Conservation (phyloP, 2,888 invertebrate genomes). For the Tetramorium bicarinatum region DNA sequence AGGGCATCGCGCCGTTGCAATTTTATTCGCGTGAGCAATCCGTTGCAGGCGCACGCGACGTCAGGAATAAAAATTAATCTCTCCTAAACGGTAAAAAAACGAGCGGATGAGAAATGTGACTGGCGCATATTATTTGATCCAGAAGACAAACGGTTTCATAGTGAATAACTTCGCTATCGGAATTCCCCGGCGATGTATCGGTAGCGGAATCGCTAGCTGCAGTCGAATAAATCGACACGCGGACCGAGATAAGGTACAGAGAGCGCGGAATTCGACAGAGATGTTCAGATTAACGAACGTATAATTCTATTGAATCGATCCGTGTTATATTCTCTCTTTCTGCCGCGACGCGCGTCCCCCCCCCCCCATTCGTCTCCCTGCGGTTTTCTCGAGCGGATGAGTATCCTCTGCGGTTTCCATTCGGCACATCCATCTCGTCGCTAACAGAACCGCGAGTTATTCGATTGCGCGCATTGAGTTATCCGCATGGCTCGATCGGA, state of each 20-base stretch:
- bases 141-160: not conserved
- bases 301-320: slow-evolving; percentile 61
- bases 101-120: not conserved
- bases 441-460: slow-evolving; percentile 49
- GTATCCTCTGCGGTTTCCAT: slow-evolving; percentile 53
- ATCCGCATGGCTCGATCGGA: slow-evolving; percentile 46
- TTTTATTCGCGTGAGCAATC: not conserved
- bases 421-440: slow-evolving; percentile 46
- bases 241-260: slow-evolving; percentile 33
- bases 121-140: not conserved
- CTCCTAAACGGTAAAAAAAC: not conserved
- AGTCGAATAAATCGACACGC: slow-evolving; percentile 26
- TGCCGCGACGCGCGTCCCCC: not conserved
- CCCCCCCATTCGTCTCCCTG: slow-evolving; percentile 43
- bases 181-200: not conserved
- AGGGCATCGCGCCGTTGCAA: not conserved
- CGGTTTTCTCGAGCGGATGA: slow-evolving; percentile 53
- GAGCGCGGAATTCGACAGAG: slow-evolving; percentile 44
- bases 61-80: slow-evolving; percentile 12
- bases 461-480: slow-evolving; percentile 54
- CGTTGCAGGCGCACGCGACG: not conserved
- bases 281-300: slow-evolving; percentile 54
- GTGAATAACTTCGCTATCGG: not conserved
- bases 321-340: slow-evolving; percentile 32
- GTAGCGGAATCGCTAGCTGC: slow-evolving; percentile 6